phyloP scores from a whole-genome alignment of 2,888 invertebrate genomes.

The Thereva nobilitata region DNA sequence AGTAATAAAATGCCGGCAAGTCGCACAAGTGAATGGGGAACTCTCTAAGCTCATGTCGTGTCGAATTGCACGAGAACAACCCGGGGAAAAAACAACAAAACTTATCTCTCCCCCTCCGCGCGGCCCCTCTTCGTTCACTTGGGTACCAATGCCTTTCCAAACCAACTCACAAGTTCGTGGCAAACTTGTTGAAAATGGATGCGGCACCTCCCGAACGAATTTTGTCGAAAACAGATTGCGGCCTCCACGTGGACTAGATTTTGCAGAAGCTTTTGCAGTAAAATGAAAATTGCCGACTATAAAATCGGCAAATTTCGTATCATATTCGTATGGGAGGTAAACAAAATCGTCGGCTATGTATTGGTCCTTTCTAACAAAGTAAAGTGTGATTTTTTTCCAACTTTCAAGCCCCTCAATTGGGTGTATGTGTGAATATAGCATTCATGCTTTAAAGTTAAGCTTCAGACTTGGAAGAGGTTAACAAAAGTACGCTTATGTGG shows the following conservation, averaged over 20 bases:
- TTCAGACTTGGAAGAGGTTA: constrained; percentile 25
- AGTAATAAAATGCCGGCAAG: no score
- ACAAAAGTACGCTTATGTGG: constrained; percentile 27
- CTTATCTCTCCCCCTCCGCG: no score
- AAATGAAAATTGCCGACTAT: constrained; percentile 10
- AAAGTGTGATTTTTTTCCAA: constrained; percentile 29
- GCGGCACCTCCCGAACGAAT: constrained; percentile 19
- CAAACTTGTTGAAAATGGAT: constrained; percentile 23
- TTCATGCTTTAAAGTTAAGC: constrained; percentile 13
- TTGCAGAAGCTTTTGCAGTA: constrained; percentile 23
- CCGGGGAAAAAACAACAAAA: no score
- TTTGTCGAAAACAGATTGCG: constrained; percentile 50
- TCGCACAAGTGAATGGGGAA: no score
- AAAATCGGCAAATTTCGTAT: constrained; percentile 14
- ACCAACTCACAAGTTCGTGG: constrained; percentile 15
- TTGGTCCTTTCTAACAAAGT: background rate
- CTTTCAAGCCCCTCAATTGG: constrained; percentile 17
- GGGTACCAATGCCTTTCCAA: no score
- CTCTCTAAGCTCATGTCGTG: no score
- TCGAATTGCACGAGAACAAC: no score
- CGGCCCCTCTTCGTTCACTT: no score
- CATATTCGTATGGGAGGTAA: constrained; percentile 21
- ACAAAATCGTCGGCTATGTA: constrained; percentile 12
- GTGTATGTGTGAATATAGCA: background rate
- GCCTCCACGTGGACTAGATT: constrained; percentile 60